These are phyloP conservation scores for Leucosticte australis DNA, from an alignment of 2,113 vertebrate genomes.

Conservation along the genomic window DNA sequence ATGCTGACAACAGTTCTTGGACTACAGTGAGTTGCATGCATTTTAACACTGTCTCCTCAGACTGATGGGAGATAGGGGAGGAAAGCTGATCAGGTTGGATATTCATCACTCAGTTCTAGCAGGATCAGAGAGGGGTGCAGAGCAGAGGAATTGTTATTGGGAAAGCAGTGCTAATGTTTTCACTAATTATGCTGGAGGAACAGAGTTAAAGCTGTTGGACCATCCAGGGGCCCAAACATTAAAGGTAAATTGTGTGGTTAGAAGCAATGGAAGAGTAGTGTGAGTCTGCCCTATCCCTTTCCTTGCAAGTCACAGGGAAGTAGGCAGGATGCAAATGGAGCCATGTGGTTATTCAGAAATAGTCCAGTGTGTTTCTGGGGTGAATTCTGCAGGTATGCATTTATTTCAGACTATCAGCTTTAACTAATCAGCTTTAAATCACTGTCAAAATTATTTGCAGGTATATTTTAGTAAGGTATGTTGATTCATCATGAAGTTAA, in stretches of 20 bases:
- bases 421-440: conserved; percentile 53
- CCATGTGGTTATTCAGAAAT: background rate
- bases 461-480: conserved; percentile 39
- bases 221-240: background rate
- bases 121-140: background rate
- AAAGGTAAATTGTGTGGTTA: background rate
- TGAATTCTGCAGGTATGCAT: background rate
- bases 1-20: background rate
- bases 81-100: background rate
- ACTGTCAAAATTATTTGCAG: conserved; percentile 51
- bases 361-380: background rate
- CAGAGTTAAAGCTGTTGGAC: background rate
- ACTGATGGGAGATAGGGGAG: background rate
- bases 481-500: conserved; percentile 31
- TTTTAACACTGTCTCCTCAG: background rate
- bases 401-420: conserved; percentile 3
- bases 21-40: background rate
- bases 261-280: background rate
- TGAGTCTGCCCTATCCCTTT: background rate
- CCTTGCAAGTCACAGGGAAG: background rate
- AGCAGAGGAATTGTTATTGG: background rate
- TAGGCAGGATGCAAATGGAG: background rate
- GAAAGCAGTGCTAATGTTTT: background rate
- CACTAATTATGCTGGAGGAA: background rate
- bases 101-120: background rate